phyloP scores from a whole-genome alignment of 2,113 vertebrate species.

The Sarotherodon lohbergeri region DNA sequence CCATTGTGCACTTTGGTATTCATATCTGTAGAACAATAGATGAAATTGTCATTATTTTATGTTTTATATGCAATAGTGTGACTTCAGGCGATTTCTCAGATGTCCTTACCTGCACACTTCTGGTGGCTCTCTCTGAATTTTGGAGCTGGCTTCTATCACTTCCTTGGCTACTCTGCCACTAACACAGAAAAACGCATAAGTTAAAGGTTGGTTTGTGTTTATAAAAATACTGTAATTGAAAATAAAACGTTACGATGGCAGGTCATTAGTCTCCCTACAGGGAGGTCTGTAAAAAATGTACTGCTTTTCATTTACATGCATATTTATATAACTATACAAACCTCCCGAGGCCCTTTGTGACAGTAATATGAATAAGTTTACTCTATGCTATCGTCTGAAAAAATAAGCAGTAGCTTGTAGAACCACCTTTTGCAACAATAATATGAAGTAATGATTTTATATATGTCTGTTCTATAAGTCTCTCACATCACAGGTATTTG shows the following conservation, averaged over 20 bases:
- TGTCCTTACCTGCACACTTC: constrained; percentile 84
- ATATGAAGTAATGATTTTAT: neutral
- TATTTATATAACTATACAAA: neutral
- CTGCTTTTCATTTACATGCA: neutral
- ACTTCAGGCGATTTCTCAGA: neutral
- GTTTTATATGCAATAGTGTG: neutral
- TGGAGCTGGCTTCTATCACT: constrained; percentile 95
- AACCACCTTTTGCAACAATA: neutral
- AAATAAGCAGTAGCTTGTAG: neutral
- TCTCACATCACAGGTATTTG: neutral
- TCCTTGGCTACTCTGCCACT: constrained; percentile 97
- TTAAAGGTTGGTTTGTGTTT: neutral
- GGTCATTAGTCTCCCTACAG: neutral
- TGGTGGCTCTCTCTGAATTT: constrained; percentile 93
- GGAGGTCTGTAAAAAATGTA: neutral
- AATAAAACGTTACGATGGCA: neutral
- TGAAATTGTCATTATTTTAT: neutral
- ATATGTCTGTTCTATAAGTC: neutral
- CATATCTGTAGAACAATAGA: neutral
- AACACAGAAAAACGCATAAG: constrained; percentile 20
- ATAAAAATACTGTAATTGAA: neutral
- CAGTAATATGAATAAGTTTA: neutral
- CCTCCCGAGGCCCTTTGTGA: neutral
- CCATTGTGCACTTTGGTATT: neutral
- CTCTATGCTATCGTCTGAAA: neutral